These are phyloP conservation scores for Gorsachius magnificus DNA, from an alignment of 2,797 vertebrate species.

Conservation along the genomic window DNA sequence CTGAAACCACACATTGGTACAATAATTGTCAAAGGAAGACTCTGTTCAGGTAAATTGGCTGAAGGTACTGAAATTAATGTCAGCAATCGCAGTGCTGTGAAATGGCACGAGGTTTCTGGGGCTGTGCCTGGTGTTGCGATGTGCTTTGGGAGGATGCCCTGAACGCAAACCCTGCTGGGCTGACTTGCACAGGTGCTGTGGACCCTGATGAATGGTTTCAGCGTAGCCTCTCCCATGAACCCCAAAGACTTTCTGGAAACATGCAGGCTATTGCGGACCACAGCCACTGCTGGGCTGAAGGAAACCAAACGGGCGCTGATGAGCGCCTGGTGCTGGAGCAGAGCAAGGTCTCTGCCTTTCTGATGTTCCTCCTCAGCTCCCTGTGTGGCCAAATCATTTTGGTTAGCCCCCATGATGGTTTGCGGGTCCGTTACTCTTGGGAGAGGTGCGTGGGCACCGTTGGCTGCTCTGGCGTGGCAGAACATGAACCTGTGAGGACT, in stretches of 20 bases:
- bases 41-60: neutral
- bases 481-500: neutral
- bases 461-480: accelerated
- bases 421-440: accelerated
- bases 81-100: neutral
- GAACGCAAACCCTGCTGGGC: neutral
- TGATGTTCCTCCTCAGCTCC: neutral
- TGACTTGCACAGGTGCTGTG: neutral
- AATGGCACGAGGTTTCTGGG: neutral
- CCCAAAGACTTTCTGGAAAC: neutral
- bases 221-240: accelerated
- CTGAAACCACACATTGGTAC: neutral
- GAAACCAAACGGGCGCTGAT: accelerated
- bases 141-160: neutral
- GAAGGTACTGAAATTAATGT: neutral
- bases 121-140: neutral
- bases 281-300: neutral
- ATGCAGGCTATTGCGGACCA: neutral
- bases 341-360: neutral
- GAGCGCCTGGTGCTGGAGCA: neutral
- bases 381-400: accelerated
- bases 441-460: accelerated
- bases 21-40: neutral
- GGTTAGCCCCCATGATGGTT: accelerated
- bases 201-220: neutral